Evolutionary conservation across 2,113 vertebrate species (phyloP).

Genomic region (Oriolus oriolus): DNA sequence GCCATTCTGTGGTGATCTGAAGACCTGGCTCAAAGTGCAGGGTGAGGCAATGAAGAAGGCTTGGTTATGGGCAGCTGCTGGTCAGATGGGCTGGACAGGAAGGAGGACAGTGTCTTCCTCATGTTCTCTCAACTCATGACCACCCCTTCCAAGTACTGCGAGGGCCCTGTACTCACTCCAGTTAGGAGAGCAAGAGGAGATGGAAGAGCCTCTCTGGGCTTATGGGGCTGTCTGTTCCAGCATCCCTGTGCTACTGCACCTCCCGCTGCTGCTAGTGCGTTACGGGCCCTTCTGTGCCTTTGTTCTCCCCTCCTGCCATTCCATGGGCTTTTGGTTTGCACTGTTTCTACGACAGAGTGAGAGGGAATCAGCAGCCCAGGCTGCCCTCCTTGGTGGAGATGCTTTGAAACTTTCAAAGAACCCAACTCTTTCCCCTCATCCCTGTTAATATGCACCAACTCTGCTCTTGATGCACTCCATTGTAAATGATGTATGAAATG

Average conservation of each 20-base stretch:
- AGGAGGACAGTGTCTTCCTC: neutral
- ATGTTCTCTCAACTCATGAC: neutral
- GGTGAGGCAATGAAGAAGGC: rapidly evolving
- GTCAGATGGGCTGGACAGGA: neutral
- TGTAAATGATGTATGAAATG: constrained; percentile 70
- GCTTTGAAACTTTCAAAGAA: constrained; percentile 64
- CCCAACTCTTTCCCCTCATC: constrained; percentile 26
- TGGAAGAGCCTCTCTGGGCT: rapidly evolving
- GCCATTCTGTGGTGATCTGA: neutral
- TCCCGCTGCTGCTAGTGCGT: neutral
- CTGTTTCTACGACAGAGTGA: neutral
- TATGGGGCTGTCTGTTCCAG: rapidly evolving
- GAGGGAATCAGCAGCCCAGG: neutral
- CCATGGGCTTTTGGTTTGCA: neutral
- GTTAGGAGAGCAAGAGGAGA: neutral
- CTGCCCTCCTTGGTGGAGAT: constrained; percentile 1
- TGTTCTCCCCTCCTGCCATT: neutral
- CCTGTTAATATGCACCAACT: constrained; percentile 49
- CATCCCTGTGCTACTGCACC: neutral
- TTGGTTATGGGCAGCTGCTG: neutral
- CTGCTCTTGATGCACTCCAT: constrained; percentile 44
- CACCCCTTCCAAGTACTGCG: neutral
- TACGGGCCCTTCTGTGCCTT: neutral
- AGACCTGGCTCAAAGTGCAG: neutral
- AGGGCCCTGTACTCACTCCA: neutral